Evolutionary conservation across 35 echinoderm and acorn worm genomes (phyloP).

Genomic region (Apostichopus japonicus): DNA sequence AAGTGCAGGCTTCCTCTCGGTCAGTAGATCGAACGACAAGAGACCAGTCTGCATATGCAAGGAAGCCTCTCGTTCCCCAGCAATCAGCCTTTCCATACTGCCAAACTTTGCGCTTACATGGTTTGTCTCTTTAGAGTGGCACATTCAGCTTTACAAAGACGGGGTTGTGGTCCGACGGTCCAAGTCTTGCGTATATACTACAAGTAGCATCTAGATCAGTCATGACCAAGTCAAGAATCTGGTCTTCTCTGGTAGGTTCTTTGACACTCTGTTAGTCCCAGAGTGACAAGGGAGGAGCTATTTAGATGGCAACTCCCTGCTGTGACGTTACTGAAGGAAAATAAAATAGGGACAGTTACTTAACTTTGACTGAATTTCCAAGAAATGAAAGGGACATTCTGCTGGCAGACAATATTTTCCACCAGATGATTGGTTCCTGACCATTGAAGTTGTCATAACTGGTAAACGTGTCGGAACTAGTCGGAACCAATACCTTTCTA

Average conservation of each 20-base stretch:
- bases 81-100: constrained; percentile 50
- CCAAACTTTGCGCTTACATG: constrained; percentile 53
- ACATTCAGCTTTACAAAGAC: constrained; percentile 26
- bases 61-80: constrained; percentile 3
- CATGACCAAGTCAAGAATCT: constrained; percentile 70
- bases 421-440: too few species aligned
- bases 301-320: too few species aligned
- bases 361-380: too few species aligned
- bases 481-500: too few species aligned
- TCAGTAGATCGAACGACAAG: not conserved
- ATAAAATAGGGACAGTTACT: not conserved
- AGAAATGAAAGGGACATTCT: too few species aligned
- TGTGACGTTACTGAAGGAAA: not conserved
- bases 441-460: too few species aligned
- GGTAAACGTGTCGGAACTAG: too few species aligned
- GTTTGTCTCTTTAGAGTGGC: constrained; percentile 49
- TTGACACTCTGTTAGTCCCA: constrained; percentile 55
- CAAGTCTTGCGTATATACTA: constrained; percentile 42
- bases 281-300: not conserved
- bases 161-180: constrained; percentile 72
- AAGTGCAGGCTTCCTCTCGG: not conserved
- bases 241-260: constrained; percentile 73
- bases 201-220: constrained; percentile 55
- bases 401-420: too few species aligned
- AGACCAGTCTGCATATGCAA: not conserved